A percentile compares a stretch with the other conserved stretches of the same genome.
These are phyloP conservation scores for Noctilio leporinus DNA, from an alignment of 2,113 vertebrate species.

Conservation along the genomic window DNA sequence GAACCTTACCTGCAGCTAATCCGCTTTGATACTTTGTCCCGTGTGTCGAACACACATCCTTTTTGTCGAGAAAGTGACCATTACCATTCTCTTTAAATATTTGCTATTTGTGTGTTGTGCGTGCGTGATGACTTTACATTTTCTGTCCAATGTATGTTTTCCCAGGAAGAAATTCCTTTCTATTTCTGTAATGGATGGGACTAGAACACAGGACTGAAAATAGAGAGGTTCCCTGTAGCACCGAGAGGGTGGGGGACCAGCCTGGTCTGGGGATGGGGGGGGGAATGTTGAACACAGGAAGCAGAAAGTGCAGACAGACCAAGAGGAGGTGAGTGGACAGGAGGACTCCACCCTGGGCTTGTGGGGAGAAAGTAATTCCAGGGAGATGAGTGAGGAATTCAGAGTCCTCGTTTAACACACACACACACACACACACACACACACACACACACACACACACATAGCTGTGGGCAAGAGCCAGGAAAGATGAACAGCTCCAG, in stretches of 20 bases:
- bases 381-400: background rate
- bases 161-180: background rate
- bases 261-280: background rate
- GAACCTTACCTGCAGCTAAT: background rate
- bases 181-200: background rate
- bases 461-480: background rate
- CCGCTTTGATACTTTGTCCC: background rate
- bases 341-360: background rate
- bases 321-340: background rate
- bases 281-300: background rate
- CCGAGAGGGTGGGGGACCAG: accelerated
- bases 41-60: background rate
- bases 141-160: background rate
- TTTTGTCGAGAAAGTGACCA: background rate
- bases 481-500: background rate
- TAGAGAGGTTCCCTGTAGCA: background rate
- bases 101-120: background rate
- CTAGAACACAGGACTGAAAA: background rate
- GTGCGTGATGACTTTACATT: background rate
- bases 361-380: background rate
- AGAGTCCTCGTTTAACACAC: background rate
- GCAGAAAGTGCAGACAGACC: background rate
- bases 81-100: background rate
- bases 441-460: background rate
- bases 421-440: background rate